These are phyloP conservation scores for Drosophila mulleri DNA, from an alignment of 2,888 invertebrate species.

Conservation along the genomic window DNA sequence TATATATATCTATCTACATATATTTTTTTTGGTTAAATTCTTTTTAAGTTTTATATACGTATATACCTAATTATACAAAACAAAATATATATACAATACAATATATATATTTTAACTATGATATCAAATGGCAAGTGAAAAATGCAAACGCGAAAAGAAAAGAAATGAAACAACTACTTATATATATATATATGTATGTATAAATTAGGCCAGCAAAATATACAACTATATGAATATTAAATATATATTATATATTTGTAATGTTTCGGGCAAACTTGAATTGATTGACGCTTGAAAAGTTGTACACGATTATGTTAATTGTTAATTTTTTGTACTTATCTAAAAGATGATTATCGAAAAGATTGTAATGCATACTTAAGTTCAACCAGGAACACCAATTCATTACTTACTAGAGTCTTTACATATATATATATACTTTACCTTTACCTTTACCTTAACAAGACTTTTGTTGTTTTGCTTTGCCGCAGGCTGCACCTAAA, in stretches of 20 bases:
- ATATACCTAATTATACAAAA: constrained; percentile 44
- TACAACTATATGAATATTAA: constrained; percentile 9
- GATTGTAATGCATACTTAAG: constrained; percentile 38
- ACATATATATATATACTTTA: constrained; percentile 10
- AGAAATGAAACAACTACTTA: constrained; percentile 41
- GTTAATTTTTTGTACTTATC: constrained; percentile 47
- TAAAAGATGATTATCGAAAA: constrained; percentile 5
- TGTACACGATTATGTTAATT: constrained; percentile 24
- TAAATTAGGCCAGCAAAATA: constrained; percentile 49
- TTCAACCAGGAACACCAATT: constrained; percentile 4
- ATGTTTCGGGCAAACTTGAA: constrained; percentile 38
- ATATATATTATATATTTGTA: neutral
- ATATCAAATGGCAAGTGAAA: constrained; percentile 46
- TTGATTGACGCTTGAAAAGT: constrained; percentile 61
- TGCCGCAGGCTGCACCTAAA: constrained; percentile 13
- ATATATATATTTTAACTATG: constrained; percentile 65
- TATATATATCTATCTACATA: constrained; percentile 12
- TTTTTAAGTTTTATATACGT: constrained; percentile 70
- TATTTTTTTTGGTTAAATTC: constrained; percentile 72
- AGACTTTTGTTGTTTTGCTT: constrained; percentile 21
- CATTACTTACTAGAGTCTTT: constrained; percentile 22
- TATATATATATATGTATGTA: constrained; percentile 57
- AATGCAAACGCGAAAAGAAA: constrained; percentile 21
- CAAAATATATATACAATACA: constrained; percentile 42
- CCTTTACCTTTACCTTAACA: too few species aligned